Evolutionary conservation across 2,888 invertebrate genomes (phyloP).

Genomic region (Trichacis sp.): DNA sequence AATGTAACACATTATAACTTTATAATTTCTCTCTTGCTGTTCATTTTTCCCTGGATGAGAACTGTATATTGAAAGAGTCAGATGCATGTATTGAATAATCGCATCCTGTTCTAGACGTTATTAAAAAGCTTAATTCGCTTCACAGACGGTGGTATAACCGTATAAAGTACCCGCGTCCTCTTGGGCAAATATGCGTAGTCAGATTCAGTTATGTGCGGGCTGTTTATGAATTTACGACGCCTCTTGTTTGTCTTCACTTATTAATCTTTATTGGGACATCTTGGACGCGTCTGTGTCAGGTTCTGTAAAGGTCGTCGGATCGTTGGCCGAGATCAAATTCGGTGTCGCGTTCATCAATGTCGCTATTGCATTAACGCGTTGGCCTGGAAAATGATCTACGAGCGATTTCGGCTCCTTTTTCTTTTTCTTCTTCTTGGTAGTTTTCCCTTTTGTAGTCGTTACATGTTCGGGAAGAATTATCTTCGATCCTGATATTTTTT

Average conservation of each 20-base stretch:
- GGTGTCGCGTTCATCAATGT: too few species aligned
- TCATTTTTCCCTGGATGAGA: too few species aligned
- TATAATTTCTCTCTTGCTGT: too few species aligned
- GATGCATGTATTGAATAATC: neutral
- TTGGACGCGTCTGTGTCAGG: conserved; percentile 1
- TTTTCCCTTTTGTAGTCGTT: too few species aligned
- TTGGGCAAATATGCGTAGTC: neutral
- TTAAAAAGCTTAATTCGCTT: neutral
- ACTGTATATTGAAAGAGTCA: too few species aligned
- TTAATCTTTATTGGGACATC: conserved; percentile 1
- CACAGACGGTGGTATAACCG: neutral
- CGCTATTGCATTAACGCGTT: too few species aligned
- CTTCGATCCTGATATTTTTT: too few species aligned
- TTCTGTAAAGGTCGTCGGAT: neutral
- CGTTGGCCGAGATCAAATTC: neutral
- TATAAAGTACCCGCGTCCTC: neutral
- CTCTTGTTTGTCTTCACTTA: conserved; percentile 1
- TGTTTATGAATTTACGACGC: conserved; percentile 4
- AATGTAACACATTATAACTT: too few species aligned
- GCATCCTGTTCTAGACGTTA: conserved; percentile 7
- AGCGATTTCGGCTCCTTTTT: too few species aligned
- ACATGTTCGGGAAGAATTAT: too few species aligned
- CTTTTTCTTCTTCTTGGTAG: too few species aligned
- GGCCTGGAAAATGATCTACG: neutral
- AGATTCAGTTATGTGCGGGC: neutral